A percentile compares a stretch with the other conserved stretches of the same genome.
phyloP scores from a whole-genome alignment of 1,140 invertebrate genomes.

The Armadillidium nasatum region DNA sequence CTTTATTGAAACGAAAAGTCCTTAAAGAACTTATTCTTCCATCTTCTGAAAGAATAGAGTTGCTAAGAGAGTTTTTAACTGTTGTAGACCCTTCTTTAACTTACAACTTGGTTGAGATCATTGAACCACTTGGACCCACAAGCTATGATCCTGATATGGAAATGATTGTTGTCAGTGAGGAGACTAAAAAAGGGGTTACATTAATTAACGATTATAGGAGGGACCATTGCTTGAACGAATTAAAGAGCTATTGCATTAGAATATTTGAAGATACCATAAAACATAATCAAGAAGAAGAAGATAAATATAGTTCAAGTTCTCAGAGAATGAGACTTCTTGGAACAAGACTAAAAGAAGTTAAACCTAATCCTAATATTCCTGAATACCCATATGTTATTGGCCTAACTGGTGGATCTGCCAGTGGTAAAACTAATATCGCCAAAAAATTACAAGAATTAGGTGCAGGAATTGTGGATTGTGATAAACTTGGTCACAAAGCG shows the following conservation, averaged over 20 bases:
- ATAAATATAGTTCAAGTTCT: slow-evolving; percentile 91
- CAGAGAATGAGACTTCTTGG: slow-evolving; percentile 77
- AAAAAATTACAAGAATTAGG: slow-evolving; percentile 66
- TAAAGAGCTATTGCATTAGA: slow-evolving; percentile 70
- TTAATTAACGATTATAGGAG: slow-evolving; percentile 79
- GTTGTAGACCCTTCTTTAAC: slow-evolving; percentile 75
- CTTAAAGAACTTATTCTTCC: slow-evolving; percentile 87
- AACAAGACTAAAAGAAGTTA: slow-evolving; percentile 56
- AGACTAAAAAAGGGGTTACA: slow-evolving; percentile 75
- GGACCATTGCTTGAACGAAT: slow-evolving; percentile 60
- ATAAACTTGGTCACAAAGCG: slow-evolving; percentile 80
- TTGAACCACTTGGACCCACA: slow-evolving; percentile 92
- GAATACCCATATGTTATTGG: slow-evolving; percentile 81
- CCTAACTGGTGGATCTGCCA: slow-evolving; percentile 89
- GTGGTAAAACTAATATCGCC: slow-evolving; percentile 85
- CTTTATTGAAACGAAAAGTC: slow-evolving; percentile 58
- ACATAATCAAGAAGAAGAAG: slow-evolving; percentile 65
- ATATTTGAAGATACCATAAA: slow-evolving; percentile 63
- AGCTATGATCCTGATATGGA: slow-evolving; percentile 71
- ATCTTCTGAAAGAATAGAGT: slow-evolving; percentile 65
- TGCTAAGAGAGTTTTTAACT: slow-evolving; percentile 69
- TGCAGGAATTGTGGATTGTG: slow-evolving; percentile 81
- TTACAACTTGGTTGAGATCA: slow-evolving; percentile 75
- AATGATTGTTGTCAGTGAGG: slow-evolving; percentile 85
- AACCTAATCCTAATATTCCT: slow-evolving; percentile 59